Evolutionary conservation across 2,888 invertebrate species (phyloP), one percentile per base, ranked within the genome.

Genomic region (Ophion slaviceki): DNA sequence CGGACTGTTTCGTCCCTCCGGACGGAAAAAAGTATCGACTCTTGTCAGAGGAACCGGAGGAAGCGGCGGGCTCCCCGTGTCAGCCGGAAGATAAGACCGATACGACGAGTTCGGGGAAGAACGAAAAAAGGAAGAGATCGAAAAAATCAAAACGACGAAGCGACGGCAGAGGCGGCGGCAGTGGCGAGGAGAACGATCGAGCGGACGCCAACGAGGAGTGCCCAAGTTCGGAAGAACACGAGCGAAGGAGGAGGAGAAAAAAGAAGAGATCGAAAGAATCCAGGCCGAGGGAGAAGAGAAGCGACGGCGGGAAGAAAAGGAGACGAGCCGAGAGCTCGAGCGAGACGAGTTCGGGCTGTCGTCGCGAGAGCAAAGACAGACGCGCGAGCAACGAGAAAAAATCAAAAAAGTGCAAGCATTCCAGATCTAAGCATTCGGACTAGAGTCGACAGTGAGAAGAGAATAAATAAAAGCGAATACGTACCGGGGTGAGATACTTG

Each of bases 401-500:
- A 83, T 89, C 91, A 5, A 93, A 92, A 78, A 93, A 93, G 75
- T 92, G 92, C 84, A 93, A 93, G 83, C 90, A 91, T 77, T 92
- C 93, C 0, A 91, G 90, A 81, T 89, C 88, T 36, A 92, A 90
- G 70, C 89, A 89, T 79, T 88, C 89, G 2, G 89, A 90, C 86
- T 90, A 87, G 87, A 57, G 0, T 32, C 6, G 20, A 28, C 64
- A 24, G 7, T n/a, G 20, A 36, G 45, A 6, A 7, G n/a, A 45
- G 2, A 74, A 40, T 62, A 10, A 45, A 75, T 17, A 32, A 14
- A 45, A 45, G 24, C n/a, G 53, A 6, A 57, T 76, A 94, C 95
- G 95, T 95, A 97, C 97, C 85, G 98, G 97, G 8, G 98, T 97
- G 78, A 99, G 94, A 94, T 98, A 99, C 94, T 99, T 99, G 92